Evolutionary conservation across 2,113 vertebrate genomes (phyloP).

Genomic region (Seriola quinqueradiata): DNA sequence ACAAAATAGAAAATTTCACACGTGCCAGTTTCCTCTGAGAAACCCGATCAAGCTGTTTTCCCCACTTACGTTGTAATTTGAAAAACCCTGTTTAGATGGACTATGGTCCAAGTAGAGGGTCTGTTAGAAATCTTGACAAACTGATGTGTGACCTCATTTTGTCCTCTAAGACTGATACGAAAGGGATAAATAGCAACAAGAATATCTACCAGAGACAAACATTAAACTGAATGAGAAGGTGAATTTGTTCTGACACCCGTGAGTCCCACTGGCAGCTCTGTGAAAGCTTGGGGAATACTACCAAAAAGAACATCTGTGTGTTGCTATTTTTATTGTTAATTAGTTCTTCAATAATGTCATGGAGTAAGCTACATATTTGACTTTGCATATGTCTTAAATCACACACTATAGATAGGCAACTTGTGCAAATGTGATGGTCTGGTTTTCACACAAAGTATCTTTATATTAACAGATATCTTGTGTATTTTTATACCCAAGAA

Average conservation of each 20-base stretch:
- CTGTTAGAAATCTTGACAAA: constrained; percentile 41
- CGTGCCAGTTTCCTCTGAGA: constrained; percentile 9
- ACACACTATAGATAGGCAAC: background rate
- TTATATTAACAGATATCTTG: background rate
- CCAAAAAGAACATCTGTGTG: background rate
- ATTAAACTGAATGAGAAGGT: constrained; percentile 29
- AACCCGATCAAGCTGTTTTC: constrained; percentile 25
- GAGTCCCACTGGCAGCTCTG: constrained; percentile 17
- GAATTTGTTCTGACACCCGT: constrained; percentile 37
- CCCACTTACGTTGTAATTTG: constrained; percentile 13
- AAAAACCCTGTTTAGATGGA: constrained; percentile 27
- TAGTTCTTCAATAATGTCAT: constrained; percentile 22
- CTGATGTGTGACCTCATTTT: constrained; percentile 59
- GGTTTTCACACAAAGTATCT: background rate
- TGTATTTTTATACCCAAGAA: background rate
- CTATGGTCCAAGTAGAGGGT: constrained; percentile 39
- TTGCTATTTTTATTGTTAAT: constrained; percentile 59
- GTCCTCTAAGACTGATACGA: constrained; percentile 46
- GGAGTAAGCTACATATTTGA: constrained; percentile 12
- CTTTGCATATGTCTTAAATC: constrained; percentile 1
- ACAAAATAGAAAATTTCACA: constrained; percentile 15
- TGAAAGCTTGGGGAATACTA: constrained; percentile 40
- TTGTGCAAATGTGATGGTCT: background rate
- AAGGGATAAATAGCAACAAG: constrained; percentile 26
- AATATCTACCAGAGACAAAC: constrained; percentile 16